Evolutionary conservation across 2,888 invertebrate species (phyloP).

Genomic region (Pantelozetes paolii): DNA sequence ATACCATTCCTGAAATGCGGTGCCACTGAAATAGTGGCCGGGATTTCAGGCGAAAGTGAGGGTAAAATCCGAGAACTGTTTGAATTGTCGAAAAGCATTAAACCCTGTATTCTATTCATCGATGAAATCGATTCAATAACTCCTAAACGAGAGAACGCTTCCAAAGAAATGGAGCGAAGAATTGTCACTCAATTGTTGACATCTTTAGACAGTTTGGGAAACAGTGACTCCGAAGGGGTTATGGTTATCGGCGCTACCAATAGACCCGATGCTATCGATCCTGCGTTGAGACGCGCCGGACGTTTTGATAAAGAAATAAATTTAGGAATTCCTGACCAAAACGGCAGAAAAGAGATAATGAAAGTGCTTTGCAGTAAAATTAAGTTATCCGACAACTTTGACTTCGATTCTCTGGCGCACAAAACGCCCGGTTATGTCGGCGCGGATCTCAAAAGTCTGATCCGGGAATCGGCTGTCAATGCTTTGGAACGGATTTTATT

Average conservation of each 20-base stretch:
- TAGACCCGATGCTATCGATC: conserved; percentile 84
- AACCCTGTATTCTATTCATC: conserved; percentile 83
- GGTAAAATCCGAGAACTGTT: conserved; percentile 73
- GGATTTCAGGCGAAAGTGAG: conserved; percentile 93
- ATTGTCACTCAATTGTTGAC: conserved; percentile 88
- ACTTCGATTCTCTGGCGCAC: conserved; percentile 69
- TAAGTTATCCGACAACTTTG: conserved; percentile 65
- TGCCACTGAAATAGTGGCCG: conserved; percentile 87
- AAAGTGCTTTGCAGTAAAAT: conserved; percentile 66
- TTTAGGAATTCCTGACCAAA: conserved; percentile 83
- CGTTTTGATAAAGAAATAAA: conserved; percentile 90
- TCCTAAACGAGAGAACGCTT: conserved; percentile 79
- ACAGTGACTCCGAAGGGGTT: conserved; percentile 59
- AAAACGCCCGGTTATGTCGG: conserved; percentile 94
- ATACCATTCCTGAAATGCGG: conserved; percentile 79
- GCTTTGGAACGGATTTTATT: conserved; percentile 67
- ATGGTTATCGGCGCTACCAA: conserved; percentile 94
- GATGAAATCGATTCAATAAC: conserved; percentile 98
- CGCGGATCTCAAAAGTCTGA: conserved; percentile 80
- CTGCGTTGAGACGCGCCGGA: conserved; percentile 82
- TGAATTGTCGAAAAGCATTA: conserved; percentile 67
- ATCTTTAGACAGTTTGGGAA: conserved; percentile 71
- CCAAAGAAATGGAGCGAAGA: conserved; percentile 91
- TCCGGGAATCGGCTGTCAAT: conserved; percentile 79
- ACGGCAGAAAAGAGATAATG: conserved; percentile 63